A percentile compares a stretch with the other conserved stretches of the same genome.
These are phyloP conservation scores for Morone saxatilis DNA, from an alignment of 2,113 vertebrate species.

Conservation along the genomic window DNA sequence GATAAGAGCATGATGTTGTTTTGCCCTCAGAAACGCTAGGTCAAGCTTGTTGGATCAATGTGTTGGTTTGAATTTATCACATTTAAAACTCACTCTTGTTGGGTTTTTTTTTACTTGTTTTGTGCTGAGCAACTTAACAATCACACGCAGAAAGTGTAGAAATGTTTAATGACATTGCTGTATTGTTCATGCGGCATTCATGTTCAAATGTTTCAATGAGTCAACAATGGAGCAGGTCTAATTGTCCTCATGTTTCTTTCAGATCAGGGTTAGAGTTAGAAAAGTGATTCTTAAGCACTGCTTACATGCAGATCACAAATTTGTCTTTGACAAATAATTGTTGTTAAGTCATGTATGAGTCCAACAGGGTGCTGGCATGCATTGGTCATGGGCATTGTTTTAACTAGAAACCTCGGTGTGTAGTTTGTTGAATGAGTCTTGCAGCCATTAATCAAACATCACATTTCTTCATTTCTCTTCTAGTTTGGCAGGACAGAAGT, in stretches of 20 bases:
- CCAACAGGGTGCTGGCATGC: neutral
- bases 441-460: too few species aligned
- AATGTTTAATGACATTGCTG: neutral
- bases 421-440: neutral
- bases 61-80: neutral
- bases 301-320: neutral
- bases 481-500: constrained; percentile 97
- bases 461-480: constrained; percentile 3
- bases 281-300: neutral
- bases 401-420: neutral
- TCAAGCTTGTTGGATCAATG: neutral
- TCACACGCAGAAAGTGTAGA: neutral
- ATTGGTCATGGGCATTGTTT: neutral
- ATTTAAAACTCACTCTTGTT: neutral
- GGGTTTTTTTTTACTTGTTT: neutral
- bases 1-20: neutral
- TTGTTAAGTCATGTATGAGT: neutral
- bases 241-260: constrained; percentile 6
- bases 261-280: neutral
- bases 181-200: neutral
- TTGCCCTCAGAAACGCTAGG: neutral
- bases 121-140: too few species aligned
- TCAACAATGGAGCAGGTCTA: neutral
- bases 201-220: neutral
- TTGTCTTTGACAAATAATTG: neutral